Percentiles rank a stretch among this genome's conserved stretches.
phyloP scores from a whole-genome alignment of 2,888 invertebrate genomes.

The Cryptophagus acutangulus region DNA sequence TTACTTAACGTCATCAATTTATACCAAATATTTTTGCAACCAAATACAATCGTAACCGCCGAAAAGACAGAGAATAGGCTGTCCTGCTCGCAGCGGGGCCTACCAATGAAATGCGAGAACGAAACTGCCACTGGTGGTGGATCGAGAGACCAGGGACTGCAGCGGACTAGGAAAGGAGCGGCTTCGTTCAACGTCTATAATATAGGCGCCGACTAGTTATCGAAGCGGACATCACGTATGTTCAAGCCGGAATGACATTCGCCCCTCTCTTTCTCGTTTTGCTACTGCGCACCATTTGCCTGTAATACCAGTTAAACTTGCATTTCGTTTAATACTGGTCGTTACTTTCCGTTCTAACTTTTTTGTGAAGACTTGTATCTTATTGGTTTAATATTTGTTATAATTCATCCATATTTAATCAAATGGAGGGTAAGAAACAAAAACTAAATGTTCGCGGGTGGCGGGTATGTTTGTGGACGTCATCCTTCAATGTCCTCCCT shows the following conservation, averaged over 20 bases:
- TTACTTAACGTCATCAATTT: too few relatives aligned
- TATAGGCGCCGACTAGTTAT: slow-evolving; percentile 7
- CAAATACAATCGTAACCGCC: too few relatives aligned
- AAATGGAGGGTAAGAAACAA: slow-evolving; percentile 7
- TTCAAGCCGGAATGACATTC: slow-evolving; percentile 7
- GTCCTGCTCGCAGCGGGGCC: too few relatives aligned
- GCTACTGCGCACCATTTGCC: slow-evolving; percentile 7
- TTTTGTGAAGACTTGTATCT: slow-evolving; percentile 7
- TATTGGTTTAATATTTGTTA: slow-evolving; percentile 6
- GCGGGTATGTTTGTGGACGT: neutral
- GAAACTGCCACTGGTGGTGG: too few relatives aligned
- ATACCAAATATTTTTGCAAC: too few relatives aligned
- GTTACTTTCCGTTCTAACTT: slow-evolving; percentile 7
- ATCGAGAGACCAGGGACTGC: too few relatives aligned
- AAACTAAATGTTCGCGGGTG: slow-evolving; percentile 6
- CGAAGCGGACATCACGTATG: slow-evolving; percentile 6
- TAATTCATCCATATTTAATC: slow-evolving; percentile 7
- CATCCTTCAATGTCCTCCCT: too few relatives aligned
- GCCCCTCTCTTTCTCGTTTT: slow-evolving; percentile 7
- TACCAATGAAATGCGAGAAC: too few relatives aligned
- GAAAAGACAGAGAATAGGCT: too few relatives aligned
- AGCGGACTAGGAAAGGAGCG: too few relatives aligned
- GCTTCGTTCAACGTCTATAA: too few relatives aligned
- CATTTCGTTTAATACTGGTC: slow-evolving; percentile 7
- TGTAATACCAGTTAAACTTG: slow-evolving; percentile 7